Base-by-base conservation (phyloP, 2,888 invertebrate species). In the Salticus scenicus region DNA sequence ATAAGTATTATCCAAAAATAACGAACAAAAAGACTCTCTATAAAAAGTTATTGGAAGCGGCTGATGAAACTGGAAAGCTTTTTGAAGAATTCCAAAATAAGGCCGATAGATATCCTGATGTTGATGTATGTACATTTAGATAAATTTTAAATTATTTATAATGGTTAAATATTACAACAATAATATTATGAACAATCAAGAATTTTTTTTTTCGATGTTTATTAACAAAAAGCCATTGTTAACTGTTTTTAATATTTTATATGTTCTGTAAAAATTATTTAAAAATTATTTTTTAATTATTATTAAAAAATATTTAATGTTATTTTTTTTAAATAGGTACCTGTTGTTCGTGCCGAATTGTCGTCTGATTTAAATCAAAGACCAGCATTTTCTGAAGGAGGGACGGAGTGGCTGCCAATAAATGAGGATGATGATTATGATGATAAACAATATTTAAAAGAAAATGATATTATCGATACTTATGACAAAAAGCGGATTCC, bases 381-480 rank as follows among this genome's bases (percentile, higher is more conserved):
- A 0, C 79, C 87, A 4, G 79, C 51, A 1, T 87, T 79, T 41
- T 76, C 76, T 0, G 87, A 88, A 66, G 82, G 85, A 7, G 87
- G 88, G 1, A 73, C 73, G 14, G 79, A 88, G 41, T 88, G 87
- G 87, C n/a, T 86, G 1, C 86, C 87, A 0, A 69, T 76, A 0
- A 63, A 77, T 30, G 75, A 78, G 12, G 80, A 70, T 17, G 27
- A 14, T 14, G 57, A 71, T 10, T 69, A 28, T 4, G 64, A 79
- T 33, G 73, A 76, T 12, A 76, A 69, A 10, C 28, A 17, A 10
- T 57, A 76, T 7, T 64, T 42, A 0, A 28, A 24, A 37, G 66
- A 31, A 5, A 79, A 78, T 24, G 79, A 81, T 27, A 28, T 75
- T 7, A 47, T 69, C 12, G 82, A 82, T 57, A 30, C 83, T 1